These are phyloP conservation scores for Leuciscus idus DNA, from an alignment of 2,113 vertebrate species.

Conservation along the genomic window DNA sequence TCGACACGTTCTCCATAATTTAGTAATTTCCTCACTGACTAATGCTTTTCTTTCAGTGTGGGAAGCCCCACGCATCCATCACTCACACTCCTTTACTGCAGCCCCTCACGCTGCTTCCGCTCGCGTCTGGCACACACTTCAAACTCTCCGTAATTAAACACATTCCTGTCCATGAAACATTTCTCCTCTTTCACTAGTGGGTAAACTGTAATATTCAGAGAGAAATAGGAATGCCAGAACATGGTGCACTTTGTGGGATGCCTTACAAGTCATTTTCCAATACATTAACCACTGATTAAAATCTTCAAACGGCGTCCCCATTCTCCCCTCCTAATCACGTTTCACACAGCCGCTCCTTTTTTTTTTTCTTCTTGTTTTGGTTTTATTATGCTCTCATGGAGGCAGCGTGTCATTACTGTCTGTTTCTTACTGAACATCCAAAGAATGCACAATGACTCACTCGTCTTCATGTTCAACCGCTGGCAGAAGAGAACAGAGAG, in stretches of 20 bases:
- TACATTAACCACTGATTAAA: conserved; percentile 46
- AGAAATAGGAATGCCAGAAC: not conserved
- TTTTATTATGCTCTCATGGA: conserved; percentile 37
- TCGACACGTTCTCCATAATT: conserved; percentile 31
- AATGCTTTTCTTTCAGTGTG: conserved; percentile 28
- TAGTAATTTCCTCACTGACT: conserved; percentile 19
- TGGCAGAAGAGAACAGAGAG: conserved; percentile 21
- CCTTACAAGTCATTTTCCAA: conserved; percentile 38
- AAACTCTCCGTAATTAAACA: conserved; percentile 30
- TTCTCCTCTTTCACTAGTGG: conserved; percentile 9
- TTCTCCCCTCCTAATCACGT: conserved; percentile 33
- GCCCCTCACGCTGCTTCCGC: conserved; percentile 7
- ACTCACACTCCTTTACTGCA: conserved; percentile 28
- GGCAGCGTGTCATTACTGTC: conserved; percentile 49
- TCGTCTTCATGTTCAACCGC: conserved; percentile 46
- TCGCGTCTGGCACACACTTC: not conserved
- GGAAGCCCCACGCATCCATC: conserved; percentile 43
- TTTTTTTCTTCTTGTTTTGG: not conserved
- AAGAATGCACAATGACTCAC: conserved; percentile 53
- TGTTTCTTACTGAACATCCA: conserved; percentile 49
- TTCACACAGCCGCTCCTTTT: not conserved
- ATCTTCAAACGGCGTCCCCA: conserved; percentile 49
- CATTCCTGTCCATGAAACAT: conserved; percentile 18
- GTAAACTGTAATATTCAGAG: conserved; percentile 32
- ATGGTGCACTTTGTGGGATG: conserved; percentile 44